Evolutionary conservation across 2,113 vertebrate species (phyloP).

Genomic region (Sprattus sprattus): DNA sequence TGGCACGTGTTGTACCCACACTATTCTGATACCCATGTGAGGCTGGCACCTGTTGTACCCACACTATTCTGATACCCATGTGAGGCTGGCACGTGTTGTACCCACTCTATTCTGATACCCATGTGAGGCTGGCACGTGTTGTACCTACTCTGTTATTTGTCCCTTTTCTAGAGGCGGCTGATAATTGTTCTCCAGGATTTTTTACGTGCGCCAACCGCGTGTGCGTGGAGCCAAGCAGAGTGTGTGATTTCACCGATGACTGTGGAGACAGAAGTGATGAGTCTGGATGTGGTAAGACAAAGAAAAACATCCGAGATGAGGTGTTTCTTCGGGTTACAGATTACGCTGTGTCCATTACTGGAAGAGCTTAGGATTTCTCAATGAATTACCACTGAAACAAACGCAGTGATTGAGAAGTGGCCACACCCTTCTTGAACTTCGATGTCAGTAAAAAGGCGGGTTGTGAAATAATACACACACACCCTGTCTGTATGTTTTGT

Average conservation of each 20-base stretch:
- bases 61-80: no score
- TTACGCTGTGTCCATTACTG: not conserved
- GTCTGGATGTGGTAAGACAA: slow-evolving; percentile 63
- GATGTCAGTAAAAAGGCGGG: not conserved
- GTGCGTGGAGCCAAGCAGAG: slow-evolving; percentile 62
- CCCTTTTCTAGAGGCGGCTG: slow-evolving; percentile 57
- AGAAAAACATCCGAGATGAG: not conserved
- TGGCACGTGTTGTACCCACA: no score
- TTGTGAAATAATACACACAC: not conserved
- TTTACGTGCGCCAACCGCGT: slow-evolving; percentile 66
- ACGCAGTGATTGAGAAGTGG: not conserved
- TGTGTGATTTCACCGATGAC: slow-evolving; percentile 76
- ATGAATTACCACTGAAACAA: not conserved
- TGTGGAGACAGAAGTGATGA: slow-evolving; percentile 74
- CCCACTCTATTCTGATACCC: no score
- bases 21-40: no score
- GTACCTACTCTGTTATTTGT: not conserved
- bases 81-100: no score
- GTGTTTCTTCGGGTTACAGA: not conserved
- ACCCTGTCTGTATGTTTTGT: not conserved
- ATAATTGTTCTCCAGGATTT: slow-evolving; percentile 54
- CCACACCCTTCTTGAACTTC: not conserved
- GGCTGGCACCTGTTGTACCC: no score
- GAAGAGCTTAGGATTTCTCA: not conserved
- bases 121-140: no score